Evolutionary conservation across 1,140 invertebrate species (phyloP).

Genomic region (Drosophila serrata): DNA sequence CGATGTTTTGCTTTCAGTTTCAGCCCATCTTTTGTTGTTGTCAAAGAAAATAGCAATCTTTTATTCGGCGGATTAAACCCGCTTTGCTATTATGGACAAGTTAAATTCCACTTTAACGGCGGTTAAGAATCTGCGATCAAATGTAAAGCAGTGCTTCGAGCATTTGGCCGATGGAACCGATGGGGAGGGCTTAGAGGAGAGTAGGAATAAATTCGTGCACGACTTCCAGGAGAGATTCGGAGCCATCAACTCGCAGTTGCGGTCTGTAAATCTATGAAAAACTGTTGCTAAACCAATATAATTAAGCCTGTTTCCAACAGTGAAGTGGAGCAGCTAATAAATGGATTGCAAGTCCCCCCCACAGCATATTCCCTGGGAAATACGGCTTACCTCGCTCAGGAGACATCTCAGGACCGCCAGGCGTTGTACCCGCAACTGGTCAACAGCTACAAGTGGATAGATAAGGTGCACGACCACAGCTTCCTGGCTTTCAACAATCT

Average conservation of each 20-base stretch:
- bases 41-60: constrained; percentile 20
- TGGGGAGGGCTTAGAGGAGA: constrained; percentile 91
- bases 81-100: constrained; percentile 87
- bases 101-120: constrained; percentile 90
- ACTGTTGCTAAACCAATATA: neutral
- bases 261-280: constrained; percentile 85
- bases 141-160: constrained; percentile 93
- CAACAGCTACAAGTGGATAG: constrained; percentile 96
- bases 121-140: constrained; percentile 91
- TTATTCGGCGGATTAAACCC: too few relatives aligned
- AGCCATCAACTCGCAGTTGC: constrained; percentile 91
- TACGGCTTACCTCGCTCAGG: constrained; percentile 93
- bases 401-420: constrained; percentile 94
- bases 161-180: constrained; percentile 91
- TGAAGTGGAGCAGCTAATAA: constrained; percentile 92
- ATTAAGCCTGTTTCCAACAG: constrained; percentile 77
- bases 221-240: constrained; percentile 92
- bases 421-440: constrained; percentile 94
- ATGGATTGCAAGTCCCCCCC: constrained; percentile 90
- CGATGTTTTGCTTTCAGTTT: neutral
- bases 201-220: constrained; percentile 91
- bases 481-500: constrained; percentile 91
- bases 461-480: constrained; percentile 95
- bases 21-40: constrained; percentile 31
- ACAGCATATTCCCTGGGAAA: constrained; percentile 93